A percentile compares a stretch with the other conserved stretches of the same genome.
Evolutionary conservation across 2,113 vertebrate genomes (phyloP).

Genomic region (Syngnathus floridae): DNA sequence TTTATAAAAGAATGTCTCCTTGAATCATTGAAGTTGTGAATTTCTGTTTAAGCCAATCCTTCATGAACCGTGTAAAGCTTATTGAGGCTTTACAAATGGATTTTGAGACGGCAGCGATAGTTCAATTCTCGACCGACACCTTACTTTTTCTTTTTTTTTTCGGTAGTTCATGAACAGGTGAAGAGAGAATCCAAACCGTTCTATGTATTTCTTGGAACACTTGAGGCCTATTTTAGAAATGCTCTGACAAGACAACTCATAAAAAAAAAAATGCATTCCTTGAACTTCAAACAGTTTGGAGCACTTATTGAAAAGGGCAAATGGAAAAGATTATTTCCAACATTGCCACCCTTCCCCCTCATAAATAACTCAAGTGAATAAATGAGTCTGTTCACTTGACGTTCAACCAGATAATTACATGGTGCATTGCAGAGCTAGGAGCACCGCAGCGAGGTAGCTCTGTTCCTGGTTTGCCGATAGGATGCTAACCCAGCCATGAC

Average conservation of each 20-base stretch:
- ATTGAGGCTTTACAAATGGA: slow-evolving; percentile 59
- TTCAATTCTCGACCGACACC: slow-evolving; percentile 31
- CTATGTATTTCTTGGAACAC: neutral
- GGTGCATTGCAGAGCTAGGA: slow-evolving; percentile 37
- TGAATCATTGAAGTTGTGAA: slow-evolving; percentile 57
- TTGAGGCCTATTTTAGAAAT: neutral
- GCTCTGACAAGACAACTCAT: neutral
- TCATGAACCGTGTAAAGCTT: slow-evolving; percentile 52
- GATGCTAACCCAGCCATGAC: slow-evolving; percentile 66
- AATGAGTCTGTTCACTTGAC: slow-evolving; percentile 67
- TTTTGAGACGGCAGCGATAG: slow-evolving; percentile 44
- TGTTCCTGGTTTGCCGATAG: slow-evolving; percentile 47
- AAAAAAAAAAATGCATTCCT: slow-evolving; percentile 14
- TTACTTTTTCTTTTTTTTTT: slow-evolving; percentile 5
- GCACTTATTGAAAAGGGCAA: slow-evolving; percentile 47
- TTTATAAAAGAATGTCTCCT: slow-evolving; percentile 65
- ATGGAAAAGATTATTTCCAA: slow-evolving; percentile 48
- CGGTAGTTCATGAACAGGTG: slow-evolving; percentile 16
- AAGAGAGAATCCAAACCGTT: slow-evolving; percentile 9
- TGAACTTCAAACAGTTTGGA: slow-evolving; percentile 30
- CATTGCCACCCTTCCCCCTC: slow-evolving; percentile 3
- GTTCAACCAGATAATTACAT: slow-evolving; percentile 68
- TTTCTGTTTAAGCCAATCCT: slow-evolving; percentile 58
- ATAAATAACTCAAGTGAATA: slow-evolving; percentile 71
- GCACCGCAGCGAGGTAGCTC: slow-evolving; percentile 37